Percentiles rank a stretch among this genome's conserved stretches.
Conservation (phyloP, 2,888 invertebrate genomes). For the Clostera curtula region DNA sequence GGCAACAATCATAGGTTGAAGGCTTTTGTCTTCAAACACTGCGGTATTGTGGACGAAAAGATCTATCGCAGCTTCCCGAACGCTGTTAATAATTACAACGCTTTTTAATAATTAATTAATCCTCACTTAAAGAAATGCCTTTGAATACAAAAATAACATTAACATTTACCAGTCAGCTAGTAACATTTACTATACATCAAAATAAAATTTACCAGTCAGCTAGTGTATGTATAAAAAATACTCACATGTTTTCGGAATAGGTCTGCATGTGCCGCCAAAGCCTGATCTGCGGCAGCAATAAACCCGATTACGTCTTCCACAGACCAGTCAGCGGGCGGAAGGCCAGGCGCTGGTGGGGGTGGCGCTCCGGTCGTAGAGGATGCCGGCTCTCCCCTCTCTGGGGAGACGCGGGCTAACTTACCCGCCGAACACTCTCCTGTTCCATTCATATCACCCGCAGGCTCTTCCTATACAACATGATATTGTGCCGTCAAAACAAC, state of each 20-base stretch:
- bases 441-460: slow-evolving; percentile 6
- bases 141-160: slow-evolving; percentile 5
- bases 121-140: too few species aligned
- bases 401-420: slow-evolving; percentile 61
- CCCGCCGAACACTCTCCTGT: slow-evolving; percentile 20
- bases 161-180: slow-evolving; percentile 5
- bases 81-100: too few species aligned
- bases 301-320: slow-evolving; percentile 96
- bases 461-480: slow-evolving; percentile 17
- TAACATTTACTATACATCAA: not conserved
- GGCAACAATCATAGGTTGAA: too few species aligned
- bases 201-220: not conserved
- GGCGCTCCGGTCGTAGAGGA: slow-evolving; percentile 78
- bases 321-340: slow-evolving; percentile 89
- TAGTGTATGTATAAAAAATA: slow-evolving; percentile 20
- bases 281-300: slow-evolving; percentile 89
- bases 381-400: slow-evolving; percentile 80
- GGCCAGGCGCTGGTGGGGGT: slow-evolving; percentile 44
- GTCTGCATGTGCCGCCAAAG: slow-evolving; percentile 90
- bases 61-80: too few species aligned
- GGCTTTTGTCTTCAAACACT: too few species aligned
- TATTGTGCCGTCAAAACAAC: too few species aligned
- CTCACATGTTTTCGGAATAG: slow-evolving; percentile 94
- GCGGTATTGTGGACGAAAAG: too few species aligned
- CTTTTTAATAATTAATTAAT: too few species aligned